phyloP scores from a whole-genome alignment of 2,888 invertebrate genomes.

The Nephrocerus scutellatus region DNA sequence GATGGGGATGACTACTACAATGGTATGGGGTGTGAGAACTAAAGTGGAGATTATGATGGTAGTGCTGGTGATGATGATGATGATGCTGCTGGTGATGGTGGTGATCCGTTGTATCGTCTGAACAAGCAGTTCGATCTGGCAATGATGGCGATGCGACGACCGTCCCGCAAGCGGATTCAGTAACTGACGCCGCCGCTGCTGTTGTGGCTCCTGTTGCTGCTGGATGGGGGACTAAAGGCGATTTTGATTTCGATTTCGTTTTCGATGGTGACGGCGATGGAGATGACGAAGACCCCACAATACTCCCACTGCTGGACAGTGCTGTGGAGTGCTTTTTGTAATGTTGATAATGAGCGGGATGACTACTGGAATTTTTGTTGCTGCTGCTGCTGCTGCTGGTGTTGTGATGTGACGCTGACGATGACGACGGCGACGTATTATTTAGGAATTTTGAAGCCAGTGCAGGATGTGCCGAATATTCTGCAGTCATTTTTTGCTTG shows the following conservation, averaged over 20 bases:
- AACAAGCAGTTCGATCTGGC: constrained; percentile 22
- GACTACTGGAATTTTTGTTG: constrained; percentile 1
- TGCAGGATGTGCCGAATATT: constrained; percentile 43
- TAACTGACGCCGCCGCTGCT: constrained; percentile 10
- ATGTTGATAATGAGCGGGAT: constrained; percentile 11
- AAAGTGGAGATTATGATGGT: no score
- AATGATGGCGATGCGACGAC: constrained; percentile 23
- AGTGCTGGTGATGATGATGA: constrained; percentile 7
- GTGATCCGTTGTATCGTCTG: constrained; percentile 20
- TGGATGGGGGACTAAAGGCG: constrained; percentile 17
- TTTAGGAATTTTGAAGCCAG: constrained; percentile 38
- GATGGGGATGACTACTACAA: no score
- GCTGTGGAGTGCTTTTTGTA: constrained; percentile 6
- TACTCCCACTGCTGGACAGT: constrained; percentile 9
- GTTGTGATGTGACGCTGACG: constrained; percentile 35
- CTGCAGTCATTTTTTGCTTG: constrained; percentile 32
- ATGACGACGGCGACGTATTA: constrained; percentile 19
- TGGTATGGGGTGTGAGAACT: no score
- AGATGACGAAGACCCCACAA: no score
- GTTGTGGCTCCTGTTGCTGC: constrained; percentile 4
- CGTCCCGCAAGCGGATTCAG: constrained; percentile 15
- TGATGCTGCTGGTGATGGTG: constrained; percentile 21
- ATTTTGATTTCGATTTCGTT: constrained; percentile 21
- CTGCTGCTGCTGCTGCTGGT: constrained; percentile 1
- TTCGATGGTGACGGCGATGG: constrained; percentile 17